A percentile compares a stretch with the other conserved stretches of the same genome.
Evolutionary conservation across 2,113 vertebrate species (phyloP).

Genomic region (Lepidothrix coronata): DNA sequence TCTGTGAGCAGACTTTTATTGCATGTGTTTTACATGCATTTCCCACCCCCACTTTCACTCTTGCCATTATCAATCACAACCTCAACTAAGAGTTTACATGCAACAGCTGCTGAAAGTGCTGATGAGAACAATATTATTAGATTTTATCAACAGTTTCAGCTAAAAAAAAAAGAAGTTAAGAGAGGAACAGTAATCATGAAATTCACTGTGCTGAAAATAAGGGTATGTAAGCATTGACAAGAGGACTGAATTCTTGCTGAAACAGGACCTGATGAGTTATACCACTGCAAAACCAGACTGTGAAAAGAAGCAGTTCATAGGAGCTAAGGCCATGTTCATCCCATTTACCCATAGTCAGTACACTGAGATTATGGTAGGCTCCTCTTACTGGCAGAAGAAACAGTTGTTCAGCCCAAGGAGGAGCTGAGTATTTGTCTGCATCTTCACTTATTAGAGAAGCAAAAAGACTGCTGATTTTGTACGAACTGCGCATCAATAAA

Average conservation of each 20-base stretch:
- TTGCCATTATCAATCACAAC: not conserved
- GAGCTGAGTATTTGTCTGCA: not conserved
- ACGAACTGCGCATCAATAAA: not conserved
- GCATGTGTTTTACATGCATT: not conserved
- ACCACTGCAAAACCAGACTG: not conserved
- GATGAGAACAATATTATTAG: not conserved
- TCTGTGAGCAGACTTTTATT: not conserved
- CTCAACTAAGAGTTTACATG: not conserved
- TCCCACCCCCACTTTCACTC: not conserved
- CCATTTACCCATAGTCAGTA: not conserved
- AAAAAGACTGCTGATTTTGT: not conserved
- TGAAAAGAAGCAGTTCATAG: not conserved
- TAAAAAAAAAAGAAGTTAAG: not conserved
- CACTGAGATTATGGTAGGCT: not conserved
- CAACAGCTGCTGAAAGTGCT: constrained; percentile 19
- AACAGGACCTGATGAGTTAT: not conserved
- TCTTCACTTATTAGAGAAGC: not conserved
- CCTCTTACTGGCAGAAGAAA: not conserved
- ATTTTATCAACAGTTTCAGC: not conserved
- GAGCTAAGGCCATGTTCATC: not conserved
- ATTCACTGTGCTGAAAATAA: not conserved
- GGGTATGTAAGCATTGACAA: not conserved
- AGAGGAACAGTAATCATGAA: not conserved
- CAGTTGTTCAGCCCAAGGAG: not conserved
- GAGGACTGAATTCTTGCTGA: not conserved